phyloP scores from a whole-genome alignment of 1,140 invertebrate species.

The Drosophila santomea region DNA sequence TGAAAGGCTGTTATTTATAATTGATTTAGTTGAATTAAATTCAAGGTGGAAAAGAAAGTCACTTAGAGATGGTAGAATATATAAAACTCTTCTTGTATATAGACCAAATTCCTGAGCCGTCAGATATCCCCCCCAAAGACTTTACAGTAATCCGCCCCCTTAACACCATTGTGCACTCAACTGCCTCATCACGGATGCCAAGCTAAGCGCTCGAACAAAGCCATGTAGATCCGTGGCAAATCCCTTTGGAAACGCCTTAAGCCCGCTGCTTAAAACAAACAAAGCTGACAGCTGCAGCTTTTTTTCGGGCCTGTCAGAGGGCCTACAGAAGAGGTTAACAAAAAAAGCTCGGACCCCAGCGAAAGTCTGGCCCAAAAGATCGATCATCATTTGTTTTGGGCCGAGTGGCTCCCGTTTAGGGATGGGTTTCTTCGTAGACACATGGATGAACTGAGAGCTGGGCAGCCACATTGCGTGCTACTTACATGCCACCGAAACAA shows the following conservation, averaged over 20 bases:
- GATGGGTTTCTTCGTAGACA: slow-evolving; percentile 19
- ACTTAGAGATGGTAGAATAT: too few relatives aligned
- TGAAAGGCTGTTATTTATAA: background rate
- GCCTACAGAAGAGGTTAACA: background rate
- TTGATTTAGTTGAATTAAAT: too few relatives aligned
- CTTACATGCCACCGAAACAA: slow-evolving; percentile 83
- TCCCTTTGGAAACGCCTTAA: slow-evolving; percentile 79
- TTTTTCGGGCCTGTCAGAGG: slow-evolving; percentile 36
- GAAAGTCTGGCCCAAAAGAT: slow-evolving; percentile 72
- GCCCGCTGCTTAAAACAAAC: slow-evolving; percentile 76
- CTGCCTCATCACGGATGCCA: slow-evolving; percentile 26
- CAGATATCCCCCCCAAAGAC: slow-evolving; percentile 4
- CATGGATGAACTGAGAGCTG: background rate
- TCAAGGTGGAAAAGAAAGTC: background rate
- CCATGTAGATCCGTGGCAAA: slow-evolving; percentile 77
- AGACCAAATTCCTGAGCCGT: slow-evolving; percentile 3
- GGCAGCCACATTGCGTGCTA: slow-evolving; percentile 72
- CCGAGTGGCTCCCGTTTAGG: slow-evolving; percentile 74
- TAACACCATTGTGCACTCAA: slow-evolving; percentile 23
- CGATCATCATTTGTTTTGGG: slow-evolving; percentile 79
- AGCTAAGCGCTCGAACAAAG: slow-evolving; percentile 56
- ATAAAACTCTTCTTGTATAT: background rate
- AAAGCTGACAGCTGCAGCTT: slow-evolving; percentile 76
- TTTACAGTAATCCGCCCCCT: slow-evolving; percentile 7
- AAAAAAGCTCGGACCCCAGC: slow-evolving; percentile 40